Conservation (phyloP, 2,113 vertebrate species). For the Myanophis thanlyinensis region DNA sequence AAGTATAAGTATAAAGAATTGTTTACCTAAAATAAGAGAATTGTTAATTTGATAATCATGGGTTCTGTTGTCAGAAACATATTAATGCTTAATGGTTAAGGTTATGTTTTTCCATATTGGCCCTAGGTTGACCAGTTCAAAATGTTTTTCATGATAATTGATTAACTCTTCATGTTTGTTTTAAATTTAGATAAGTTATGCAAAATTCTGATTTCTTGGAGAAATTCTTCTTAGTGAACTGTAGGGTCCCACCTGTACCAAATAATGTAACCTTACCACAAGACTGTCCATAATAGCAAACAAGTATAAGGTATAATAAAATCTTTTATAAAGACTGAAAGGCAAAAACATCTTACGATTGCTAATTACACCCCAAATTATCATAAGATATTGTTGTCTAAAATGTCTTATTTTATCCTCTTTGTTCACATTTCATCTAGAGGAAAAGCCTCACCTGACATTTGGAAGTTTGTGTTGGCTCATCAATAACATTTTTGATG, state of each 20-base stretch:
- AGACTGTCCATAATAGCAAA: not conserved
- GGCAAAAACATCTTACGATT: slow-evolving; percentile 43
- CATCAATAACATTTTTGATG: slow-evolving; percentile 40
- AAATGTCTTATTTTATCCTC: slow-evolving; percentile 16
- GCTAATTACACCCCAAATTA: not conserved
- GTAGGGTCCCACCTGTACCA: not conserved
- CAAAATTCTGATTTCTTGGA: not conserved
- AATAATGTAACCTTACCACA: not conserved
- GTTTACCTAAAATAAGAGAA: not conserved
- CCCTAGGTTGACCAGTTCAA: not conserved
- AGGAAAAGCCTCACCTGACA: slow-evolving; percentile 14
- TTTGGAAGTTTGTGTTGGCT: slow-evolving; percentile 40
- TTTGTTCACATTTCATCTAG: slow-evolving; percentile 18
- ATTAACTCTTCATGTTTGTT: not conserved
- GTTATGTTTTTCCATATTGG: not conserved
- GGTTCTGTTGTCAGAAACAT: not conserved
- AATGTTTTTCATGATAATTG: not conserved
- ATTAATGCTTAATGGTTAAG: not conserved
- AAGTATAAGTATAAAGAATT: not conserved
- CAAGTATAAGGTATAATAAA: not conserved
- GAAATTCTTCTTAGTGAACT: not conserved
- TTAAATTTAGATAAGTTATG: not conserved
- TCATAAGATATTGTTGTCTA: slow-evolving; percentile 6
- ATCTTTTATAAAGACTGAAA: slow-evolving; percentile 50
- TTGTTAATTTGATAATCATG: not conserved